Evolutionary conservation across 2,113 vertebrate genomes (phyloP).

Genomic region (Siphamia tubifer): DNA sequence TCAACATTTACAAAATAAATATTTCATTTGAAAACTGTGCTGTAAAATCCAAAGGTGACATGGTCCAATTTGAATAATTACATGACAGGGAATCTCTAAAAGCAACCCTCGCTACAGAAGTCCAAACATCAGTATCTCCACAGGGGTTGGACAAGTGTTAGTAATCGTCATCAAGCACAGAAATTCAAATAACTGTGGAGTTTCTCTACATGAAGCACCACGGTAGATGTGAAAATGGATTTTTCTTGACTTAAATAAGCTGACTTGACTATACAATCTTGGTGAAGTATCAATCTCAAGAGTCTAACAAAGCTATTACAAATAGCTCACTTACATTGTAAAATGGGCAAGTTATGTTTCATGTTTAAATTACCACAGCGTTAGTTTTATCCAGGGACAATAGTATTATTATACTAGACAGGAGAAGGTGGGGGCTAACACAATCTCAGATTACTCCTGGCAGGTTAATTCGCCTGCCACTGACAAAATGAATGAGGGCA

Average conservation of each 20-base stretch:
- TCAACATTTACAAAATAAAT: conserved; percentile 15
- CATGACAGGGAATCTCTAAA: neutral
- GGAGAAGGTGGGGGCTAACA: conserved; percentile 80
- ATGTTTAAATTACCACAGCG: conserved; percentile 87
- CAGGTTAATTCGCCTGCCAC: conserved; percentile 90
- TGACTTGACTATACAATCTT: conserved; percentile 81
- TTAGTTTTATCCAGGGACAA: conserved; percentile 81
- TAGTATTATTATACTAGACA: conserved; percentile 80
- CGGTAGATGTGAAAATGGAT: conserved; percentile 80
- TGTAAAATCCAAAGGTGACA: neutral
- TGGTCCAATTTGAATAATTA: neutral
- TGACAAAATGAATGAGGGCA: conserved; percentile 90
- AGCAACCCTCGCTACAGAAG: conserved; percentile 1
- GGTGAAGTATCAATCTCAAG: conserved; percentile 85
- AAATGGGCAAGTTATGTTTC: conserved; percentile 85
- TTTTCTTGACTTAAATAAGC: conserved; percentile 69
- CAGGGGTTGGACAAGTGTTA: conserved; percentile 27
- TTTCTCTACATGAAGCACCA: conserved; percentile 73
- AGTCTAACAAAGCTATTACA: conserved; percentile 87
- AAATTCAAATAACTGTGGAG: conserved; percentile 40
- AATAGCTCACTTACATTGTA: conserved; percentile 93
- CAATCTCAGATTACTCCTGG: conserved; percentile 85
- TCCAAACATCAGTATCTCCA: conserved; percentile 4
- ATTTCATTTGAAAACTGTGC: conserved; percentile 19
- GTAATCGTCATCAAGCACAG: conserved; percentile 36